Evolutionary conservation across 2,888 invertebrate species (phyloP), one percentile per base, ranked within the genome.

Genomic region (Plutella xylostella): DNA sequence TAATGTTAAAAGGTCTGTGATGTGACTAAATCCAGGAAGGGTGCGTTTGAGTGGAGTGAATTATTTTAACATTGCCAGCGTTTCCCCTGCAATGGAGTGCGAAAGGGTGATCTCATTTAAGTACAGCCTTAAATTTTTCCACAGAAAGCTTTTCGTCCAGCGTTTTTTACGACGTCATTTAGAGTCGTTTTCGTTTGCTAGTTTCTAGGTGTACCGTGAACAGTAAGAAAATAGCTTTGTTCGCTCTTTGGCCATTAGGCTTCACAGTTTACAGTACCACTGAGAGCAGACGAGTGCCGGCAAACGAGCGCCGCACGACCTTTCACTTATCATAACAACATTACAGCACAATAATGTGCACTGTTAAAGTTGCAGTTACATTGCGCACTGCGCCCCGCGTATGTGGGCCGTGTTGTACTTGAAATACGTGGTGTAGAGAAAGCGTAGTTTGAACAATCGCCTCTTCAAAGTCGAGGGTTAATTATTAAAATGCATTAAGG

Each of bases 401-500:
- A 28, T 6, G 11, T n/a, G n/a, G 11, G 28, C 3, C 28, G 11
- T 28, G 9, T 25, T 25, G 9, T 28, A 28, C n/a, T 28, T 28
- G 28, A 28, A 28, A 28, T 12, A 28, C n/a, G 9, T 28, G n/a
- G n/a, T 28, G 28, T 28, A 12, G 28, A 28, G 11, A 25, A 19
- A 25, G 19, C 11, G 9, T n/a, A 12, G 28, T 6, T 30, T 41
- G 18, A 9, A 30, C 17, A 30, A 40, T 9, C 17, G 17, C 17
- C 19, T 42, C 15, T 9, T 12, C 14, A 28, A n/a, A 20, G 28
- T 18, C 34, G 14, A 31, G 59, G 58, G 65, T 67, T 79, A 80
- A 79, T 80, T 74, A 79, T 72, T 72, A 76, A 78, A 80, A 75
- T 65, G 69, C 77, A 79, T 80, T 80, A 80, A 67, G 67, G 68